Conservation (phyloP, 2,113 vertebrate species). For the Lepisosteus oculatus region DNA sequence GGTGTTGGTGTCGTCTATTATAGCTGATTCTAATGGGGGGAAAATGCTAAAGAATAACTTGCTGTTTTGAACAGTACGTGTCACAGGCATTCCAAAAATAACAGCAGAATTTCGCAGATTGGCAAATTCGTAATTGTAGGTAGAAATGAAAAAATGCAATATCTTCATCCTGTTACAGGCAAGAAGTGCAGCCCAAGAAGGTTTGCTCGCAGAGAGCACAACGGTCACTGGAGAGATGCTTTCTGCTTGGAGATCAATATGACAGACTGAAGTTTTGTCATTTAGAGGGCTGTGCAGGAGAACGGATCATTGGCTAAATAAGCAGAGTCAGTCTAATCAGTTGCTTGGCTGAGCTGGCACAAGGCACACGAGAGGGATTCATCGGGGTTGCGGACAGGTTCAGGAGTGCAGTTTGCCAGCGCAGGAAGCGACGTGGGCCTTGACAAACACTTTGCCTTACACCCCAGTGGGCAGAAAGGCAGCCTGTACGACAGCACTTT, state of each 20-base stretch:
- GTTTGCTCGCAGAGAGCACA: not conserved
- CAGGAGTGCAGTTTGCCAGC: not conserved
- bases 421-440: not conserved
- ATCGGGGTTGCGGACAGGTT: not conserved
- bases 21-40: no score
- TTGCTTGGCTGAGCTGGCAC: not conserved
- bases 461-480: not conserved
- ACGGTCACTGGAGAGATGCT: not conserved
- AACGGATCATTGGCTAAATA: constrained; percentile 2
- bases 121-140: constrained; percentile 7
- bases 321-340: not conserved
- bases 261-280: constrained; percentile 1
- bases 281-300: not conserved
- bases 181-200: not conserved
- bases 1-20: not conserved
- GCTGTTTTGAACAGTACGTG: not conserved
- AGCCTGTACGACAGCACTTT: not conserved
- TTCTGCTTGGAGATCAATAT: not conserved
- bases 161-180: not conserved
- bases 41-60: not conserved
- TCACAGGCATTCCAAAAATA: not conserved
- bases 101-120: not conserved
- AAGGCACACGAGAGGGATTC: no score
- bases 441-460: constrained; percentile 3
- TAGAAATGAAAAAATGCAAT: not conserved